These are phyloP conservation scores for Aegithalos caudatus DNA, from an alignment of 2,113 vertebrate genomes.

Conservation along the genomic window DNA sequence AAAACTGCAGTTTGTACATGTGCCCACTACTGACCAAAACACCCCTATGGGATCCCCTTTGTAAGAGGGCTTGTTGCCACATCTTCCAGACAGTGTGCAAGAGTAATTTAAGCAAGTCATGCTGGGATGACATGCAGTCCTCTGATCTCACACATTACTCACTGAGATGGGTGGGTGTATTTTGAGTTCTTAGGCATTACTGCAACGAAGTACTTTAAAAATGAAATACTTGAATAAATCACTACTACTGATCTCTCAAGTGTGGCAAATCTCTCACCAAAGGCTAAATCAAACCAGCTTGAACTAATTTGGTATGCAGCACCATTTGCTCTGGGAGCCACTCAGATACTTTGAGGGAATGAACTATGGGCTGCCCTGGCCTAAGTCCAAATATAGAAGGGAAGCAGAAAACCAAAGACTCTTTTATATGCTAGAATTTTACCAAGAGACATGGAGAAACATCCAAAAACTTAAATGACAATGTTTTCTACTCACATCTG, in stretches of 20 bases:
- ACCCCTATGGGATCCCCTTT: neutral
- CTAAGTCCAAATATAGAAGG: neutral
- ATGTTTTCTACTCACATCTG: conserved; percentile 88
- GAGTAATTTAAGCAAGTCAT: neutral
- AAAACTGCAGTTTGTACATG: neutral
- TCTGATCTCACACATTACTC: neutral
- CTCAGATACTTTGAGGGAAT: neutral
- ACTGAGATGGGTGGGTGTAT: neutral
- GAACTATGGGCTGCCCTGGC: neutral
- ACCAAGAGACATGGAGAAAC: neutral
- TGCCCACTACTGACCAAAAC: neutral
- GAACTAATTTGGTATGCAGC: neutral
- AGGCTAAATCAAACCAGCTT: neutral
- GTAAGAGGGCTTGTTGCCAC: neutral
- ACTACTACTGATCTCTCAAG: neutral
- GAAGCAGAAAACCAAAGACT: neutral
- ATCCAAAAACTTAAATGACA: neutral
- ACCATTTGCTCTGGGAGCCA: neutral
- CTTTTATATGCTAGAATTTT: neutral
- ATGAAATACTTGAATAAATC: neutral
- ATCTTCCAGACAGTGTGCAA: neutral
- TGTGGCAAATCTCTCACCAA: neutral
- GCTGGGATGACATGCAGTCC: neutral
- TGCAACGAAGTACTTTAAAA: neutral
- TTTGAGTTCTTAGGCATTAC: neutral